Conservation (phyloP, 1,140 invertebrate genomes). For the Meloidogyne floridensis region DNA sequence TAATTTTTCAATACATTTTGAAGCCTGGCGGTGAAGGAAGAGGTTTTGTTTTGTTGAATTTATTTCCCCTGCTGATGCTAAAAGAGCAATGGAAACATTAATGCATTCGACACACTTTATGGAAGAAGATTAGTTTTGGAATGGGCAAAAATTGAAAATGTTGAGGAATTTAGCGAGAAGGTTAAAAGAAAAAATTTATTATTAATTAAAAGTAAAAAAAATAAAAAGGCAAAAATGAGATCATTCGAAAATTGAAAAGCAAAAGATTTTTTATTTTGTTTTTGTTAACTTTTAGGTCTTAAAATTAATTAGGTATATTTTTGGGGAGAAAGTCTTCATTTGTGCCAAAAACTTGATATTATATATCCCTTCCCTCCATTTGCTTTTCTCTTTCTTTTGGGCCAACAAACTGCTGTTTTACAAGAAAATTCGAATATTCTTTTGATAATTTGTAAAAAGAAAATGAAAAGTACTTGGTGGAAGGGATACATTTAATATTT, state of each 20-base stretch:
- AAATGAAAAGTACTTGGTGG: too few relatives aligned
- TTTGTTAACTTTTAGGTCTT: too few relatives aligned
- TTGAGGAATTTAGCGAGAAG: conserved; percentile 59
- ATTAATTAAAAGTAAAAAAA: not conserved
- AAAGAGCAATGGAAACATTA: conserved; percentile 87
- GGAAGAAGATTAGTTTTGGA: conserved; percentile 89
- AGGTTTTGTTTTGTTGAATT: conserved; percentile 97
- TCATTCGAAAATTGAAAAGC: conserved; percentile 4
- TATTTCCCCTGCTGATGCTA: conserved; percentile 83
- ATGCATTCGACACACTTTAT: conserved; percentile 95
- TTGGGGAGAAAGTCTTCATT: too few relatives aligned
- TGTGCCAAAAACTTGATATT: too few relatives aligned
- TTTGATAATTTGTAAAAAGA: too few relatives aligned
- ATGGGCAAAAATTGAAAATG: conserved; percentile 77
- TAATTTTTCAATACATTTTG: conserved; percentile 24
- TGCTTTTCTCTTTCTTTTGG: too few relatives aligned
- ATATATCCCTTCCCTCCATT: too few relatives aligned
- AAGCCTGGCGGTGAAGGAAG: conserved; percentile 68
- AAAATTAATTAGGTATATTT: too few relatives aligned
- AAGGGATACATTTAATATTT: too few relatives aligned
- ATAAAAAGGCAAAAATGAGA: conserved; percentile 17
- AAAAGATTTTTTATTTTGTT: too few relatives aligned
- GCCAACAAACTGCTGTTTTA: too few relatives aligned
- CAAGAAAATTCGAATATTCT: too few relatives aligned
- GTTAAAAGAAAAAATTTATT: conserved; percentile 34